phyloP scores from a whole-genome alignment of 2,888 invertebrate genomes.

The Drosophila rubida region DNA sequence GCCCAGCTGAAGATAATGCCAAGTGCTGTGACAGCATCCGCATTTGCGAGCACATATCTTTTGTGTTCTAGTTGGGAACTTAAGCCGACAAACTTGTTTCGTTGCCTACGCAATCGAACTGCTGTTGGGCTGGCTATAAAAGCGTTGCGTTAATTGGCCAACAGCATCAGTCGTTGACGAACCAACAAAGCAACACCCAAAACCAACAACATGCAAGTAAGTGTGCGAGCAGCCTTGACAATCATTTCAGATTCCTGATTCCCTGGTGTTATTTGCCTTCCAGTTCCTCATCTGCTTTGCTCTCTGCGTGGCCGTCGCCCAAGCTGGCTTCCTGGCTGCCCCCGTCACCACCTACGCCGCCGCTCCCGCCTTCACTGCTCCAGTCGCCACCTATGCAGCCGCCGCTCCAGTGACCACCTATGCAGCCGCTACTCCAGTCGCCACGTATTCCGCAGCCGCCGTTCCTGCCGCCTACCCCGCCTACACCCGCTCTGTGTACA shows the following conservation, averaged over 20 bases:
- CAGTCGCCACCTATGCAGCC: constrained; percentile 11
- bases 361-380: constrained; percentile 30
- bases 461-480: constrained; percentile 26
- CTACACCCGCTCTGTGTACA: constrained; percentile 24
- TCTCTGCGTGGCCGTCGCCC: constrained; percentile 55
- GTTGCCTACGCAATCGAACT: constrained; percentile 28
- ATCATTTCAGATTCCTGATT: background rate
- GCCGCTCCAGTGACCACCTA: constrained; percentile 45
- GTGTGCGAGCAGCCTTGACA: constrained; percentile 13
- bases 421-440: constrained; percentile 8
- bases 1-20: constrained; percentile 31
- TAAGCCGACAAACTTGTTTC: constrained; percentile 45
- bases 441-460: constrained; percentile 26
- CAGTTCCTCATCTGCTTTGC: constrained; percentile 56
- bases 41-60: constrained; percentile 19
- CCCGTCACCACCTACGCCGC: constrained; percentile 51
- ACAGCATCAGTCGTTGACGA: constrained; percentile 51
- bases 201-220: constrained; percentile 53
- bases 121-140: constrained; percentile 38
- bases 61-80: constrained; percentile 49
- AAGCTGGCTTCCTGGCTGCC: constrained; percentile 55
- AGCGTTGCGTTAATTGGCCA: constrained; percentile 36
- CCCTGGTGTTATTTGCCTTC: background rate
- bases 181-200: constrained; percentile 23
- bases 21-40: constrained; percentile 54